A percentile compares a stretch with the other conserved stretches of the same genome.
Evolutionary conservation across 2,113 vertebrate genomes (phyloP).

Genomic region (Oreochromis aureus): DNA sequence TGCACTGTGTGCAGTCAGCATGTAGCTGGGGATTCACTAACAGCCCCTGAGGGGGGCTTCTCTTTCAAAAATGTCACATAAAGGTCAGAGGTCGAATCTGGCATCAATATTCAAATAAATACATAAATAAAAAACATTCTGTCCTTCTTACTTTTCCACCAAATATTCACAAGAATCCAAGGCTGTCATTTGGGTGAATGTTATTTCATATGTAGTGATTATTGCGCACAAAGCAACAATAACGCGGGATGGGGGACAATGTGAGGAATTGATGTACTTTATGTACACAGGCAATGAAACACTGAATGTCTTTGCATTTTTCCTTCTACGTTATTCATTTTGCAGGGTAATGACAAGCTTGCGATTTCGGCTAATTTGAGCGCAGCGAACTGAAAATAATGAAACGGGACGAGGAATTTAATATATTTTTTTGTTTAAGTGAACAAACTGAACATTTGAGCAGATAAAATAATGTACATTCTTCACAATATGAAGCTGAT

Average conservation of each 20-base stretch:
- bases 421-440: neutral
- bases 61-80: slow-evolving; percentile 43
- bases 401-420: neutral
- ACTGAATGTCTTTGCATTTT: neutral
- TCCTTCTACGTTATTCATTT: neutral
- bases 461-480: neutral
- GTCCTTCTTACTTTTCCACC: neutral
- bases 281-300: neutral
- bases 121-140: neutral
- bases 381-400: neutral
- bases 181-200: neutral
- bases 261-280: neutral
- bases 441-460: neutral
- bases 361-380: neutral
- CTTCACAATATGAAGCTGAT: neutral
- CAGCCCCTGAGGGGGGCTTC: slow-evolving; percentile 10
- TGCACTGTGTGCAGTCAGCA: neutral
- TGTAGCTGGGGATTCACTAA: neutral
- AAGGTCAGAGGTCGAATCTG: slow-evolving; percentile 37
- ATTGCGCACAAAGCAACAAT: neutral
- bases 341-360: neutral
- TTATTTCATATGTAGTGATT: neutral
- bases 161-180: neutral
- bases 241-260: neutral
- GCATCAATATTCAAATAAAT: neutral